Evolutionary conservation across 2,888 invertebrate genomes (phyloP), one percentile per base, ranked within the genome.

Genomic region (Drosophila incognita): DNA sequence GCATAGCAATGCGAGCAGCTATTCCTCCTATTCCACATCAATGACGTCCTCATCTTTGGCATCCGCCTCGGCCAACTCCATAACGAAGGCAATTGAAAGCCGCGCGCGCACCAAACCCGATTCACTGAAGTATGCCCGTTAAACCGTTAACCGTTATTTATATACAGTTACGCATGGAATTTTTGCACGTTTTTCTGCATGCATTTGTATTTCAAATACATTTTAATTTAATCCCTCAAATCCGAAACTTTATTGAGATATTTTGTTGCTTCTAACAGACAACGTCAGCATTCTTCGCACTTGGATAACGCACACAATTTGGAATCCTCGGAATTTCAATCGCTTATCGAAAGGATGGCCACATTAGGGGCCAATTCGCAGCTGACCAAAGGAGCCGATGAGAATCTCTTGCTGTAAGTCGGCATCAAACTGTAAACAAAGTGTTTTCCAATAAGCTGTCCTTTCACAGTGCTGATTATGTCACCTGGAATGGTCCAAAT

Each of bases 401-500:
- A 97, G 87, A 95, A 95, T 83, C 93, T 97, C 33, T 94, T 97
- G 36, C 92, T 97, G 97, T 98, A 94, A 94, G 96, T 95, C 15
- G 1, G 0, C 5, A 1, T 4, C 10, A 31, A 35, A 15, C 29
- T 1, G 4, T n/a, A 21, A 4, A 5, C 35, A 42, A 49, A 27
- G 2, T 4, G 0, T 24, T 33, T 15, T 18, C 2, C 21, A 21
- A 38, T 2, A 7, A 24, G 1, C 1, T n/a, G 3, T 24, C 0
- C 1, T 1, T n/a, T 2, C 7, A 13, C 90, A 97, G 97, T 69
- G 95, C 95, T 75, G 97, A 97, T 90, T 97, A 97, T 90, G 94
- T 97, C 57, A 95, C 97, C 6, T 97, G 97, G 97, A 96, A 96
- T 79, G 97, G 97, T 0, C 96, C 97, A 0, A 96, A 97, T 92